phyloP scores from a whole-genome alignment of 1,140 invertebrate species.

The Penaeus japonicus region DNA sequence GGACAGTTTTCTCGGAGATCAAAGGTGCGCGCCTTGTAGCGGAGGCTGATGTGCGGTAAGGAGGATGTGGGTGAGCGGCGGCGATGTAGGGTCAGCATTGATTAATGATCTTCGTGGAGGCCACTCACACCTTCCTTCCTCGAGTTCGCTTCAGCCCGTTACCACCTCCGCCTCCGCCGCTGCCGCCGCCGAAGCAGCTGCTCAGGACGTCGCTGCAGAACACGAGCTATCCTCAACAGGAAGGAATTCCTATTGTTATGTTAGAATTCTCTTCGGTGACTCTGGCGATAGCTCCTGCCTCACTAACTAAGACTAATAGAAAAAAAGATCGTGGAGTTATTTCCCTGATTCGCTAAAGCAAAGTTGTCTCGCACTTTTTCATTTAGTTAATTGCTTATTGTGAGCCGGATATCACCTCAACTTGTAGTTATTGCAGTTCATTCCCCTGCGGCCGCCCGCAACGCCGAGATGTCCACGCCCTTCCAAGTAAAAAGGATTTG shows the following conservation, averaged over 20 bases:
- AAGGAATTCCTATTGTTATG: too few species aligned
- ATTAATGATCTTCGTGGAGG: slow-evolving; percentile 34
- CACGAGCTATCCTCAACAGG: background rate
- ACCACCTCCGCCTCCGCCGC: background rate
- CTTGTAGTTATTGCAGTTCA: too few species aligned
- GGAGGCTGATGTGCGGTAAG: slow-evolving; percentile 10
- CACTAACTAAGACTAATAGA: too few species aligned
- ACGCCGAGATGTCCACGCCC: background rate
- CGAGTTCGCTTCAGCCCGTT: background rate
- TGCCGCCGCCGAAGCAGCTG: background rate
- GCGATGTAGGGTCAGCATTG: slow-evolving; percentile 45
- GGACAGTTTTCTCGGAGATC: background rate
- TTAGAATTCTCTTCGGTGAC: too few species aligned
- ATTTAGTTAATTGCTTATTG: too few species aligned
- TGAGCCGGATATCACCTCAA: too few species aligned
- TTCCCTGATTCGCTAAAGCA: too few species aligned
- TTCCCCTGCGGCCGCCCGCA: background rate
- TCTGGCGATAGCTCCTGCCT: too few species aligned
- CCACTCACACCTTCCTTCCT: slow-evolving; percentile 14
- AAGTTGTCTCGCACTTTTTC: too few species aligned
- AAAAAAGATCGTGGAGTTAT: too few species aligned
- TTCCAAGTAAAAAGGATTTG: background rate
- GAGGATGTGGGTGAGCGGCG: slow-evolving; percentile 36
- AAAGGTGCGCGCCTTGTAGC: background rate
- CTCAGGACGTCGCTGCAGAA: background rate